Conservation (phyloP, 2,888 invertebrate genomes). For the Dromius quadrimaculatus region DNA sequence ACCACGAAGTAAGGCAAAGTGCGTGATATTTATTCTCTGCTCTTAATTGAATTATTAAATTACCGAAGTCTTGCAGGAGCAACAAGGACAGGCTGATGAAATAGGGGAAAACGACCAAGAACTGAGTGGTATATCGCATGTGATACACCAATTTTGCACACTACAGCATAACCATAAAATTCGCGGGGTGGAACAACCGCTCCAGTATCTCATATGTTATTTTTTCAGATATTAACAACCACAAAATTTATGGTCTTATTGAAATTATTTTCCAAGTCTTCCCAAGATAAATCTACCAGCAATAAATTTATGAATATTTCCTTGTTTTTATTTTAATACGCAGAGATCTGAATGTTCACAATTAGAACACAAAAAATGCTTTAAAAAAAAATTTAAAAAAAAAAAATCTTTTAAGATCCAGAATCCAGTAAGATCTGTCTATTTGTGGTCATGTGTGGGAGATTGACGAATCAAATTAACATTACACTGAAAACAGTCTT, state of each 20-base stretch:
- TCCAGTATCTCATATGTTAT: slow-evolving; percentile 18
- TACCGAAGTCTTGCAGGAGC: slow-evolving; percentile 8
- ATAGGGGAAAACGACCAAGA: not conserved
- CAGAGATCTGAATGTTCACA: no score
- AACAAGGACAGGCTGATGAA: not conserved
- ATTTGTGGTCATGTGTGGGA: no score
- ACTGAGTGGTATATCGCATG: slow-evolving; percentile 36
- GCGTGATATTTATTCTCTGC: slow-evolving; percentile 38
- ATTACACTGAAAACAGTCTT: no score
- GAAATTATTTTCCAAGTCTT: slow-evolving; percentile 23
- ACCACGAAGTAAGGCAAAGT: slow-evolving; percentile 27
- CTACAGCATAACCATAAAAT: slow-evolving; percentile 30
- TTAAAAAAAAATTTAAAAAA: no score
- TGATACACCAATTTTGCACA: slow-evolving; percentile 44
- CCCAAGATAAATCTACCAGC: no score
- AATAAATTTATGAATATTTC: no score
- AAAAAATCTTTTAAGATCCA: no score
- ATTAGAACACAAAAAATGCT: no score
- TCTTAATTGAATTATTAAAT: slow-evolving; percentile 47
- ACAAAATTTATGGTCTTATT: slow-evolving; percentile 13
- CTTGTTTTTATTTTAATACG: no score
- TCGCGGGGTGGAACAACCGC: slow-evolving; percentile 3
- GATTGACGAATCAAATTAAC: no score
- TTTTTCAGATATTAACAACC: slow-evolving; percentile 30
- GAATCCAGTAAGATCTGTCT: no score